phyloP scores from a whole-genome alignment of 2,113 vertebrate genomes.

The Cochlearius cochlearius region DNA sequence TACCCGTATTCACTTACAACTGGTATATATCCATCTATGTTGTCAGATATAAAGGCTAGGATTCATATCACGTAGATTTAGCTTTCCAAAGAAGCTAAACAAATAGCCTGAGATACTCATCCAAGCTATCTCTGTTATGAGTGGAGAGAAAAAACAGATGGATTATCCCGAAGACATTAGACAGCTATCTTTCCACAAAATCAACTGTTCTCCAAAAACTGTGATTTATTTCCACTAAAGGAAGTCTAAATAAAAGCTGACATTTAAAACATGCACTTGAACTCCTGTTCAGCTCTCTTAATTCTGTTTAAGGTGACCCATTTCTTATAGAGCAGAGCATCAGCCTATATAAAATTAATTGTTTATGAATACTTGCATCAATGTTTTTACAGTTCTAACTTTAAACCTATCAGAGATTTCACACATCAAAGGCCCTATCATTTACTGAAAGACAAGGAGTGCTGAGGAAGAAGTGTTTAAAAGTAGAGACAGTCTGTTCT shows the following conservation, averaged over 20 bases:
- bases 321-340: neutral
- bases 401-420: neutral
- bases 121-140: neutral
- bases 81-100: neutral
- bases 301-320: neutral
- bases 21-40: neutral
- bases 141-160: rapidly evolving
- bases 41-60: neutral
- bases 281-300: neutral
- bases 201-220: neutral
- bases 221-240: neutral
- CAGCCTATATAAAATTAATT: neutral
- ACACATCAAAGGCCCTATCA: neutral
- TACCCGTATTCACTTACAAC: neutral
- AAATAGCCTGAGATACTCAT: neutral
- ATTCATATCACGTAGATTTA: neutral
- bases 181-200: neutral
- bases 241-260: neutral
- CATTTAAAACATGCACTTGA: neutral
- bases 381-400: neutral
- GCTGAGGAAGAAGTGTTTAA: neutral
- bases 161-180: neutral
- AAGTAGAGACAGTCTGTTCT: neutral
- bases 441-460: neutral
- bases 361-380: neutral